These are phyloP conservation scores for Ceraclea dissimilis DNA, from an alignment of 2,888 invertebrate genomes.

Conservation along the genomic window DNA sequence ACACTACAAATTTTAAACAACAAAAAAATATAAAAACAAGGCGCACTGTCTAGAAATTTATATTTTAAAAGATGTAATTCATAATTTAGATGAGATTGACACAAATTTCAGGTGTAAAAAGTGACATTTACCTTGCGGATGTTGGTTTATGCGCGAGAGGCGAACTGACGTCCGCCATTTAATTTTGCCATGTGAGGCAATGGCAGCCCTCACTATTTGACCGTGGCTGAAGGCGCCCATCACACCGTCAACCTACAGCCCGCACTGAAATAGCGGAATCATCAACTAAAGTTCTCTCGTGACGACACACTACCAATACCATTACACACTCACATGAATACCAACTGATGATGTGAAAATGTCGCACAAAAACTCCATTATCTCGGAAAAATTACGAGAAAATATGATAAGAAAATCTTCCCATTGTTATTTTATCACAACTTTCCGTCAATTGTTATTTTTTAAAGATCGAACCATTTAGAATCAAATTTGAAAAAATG, in stretches of 20 bases:
- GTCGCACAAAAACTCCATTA: not conserved
- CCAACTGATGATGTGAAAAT: constrained; percentile 10
- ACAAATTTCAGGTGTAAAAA: constrained; percentile 12
- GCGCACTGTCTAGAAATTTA: not conserved
- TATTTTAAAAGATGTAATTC: not conserved
- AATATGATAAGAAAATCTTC: not conserved
- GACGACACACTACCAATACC: constrained; percentile 19
- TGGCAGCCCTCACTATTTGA: constrained; percentile 10
- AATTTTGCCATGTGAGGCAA: constrained; percentile 22
- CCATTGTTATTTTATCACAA: not conserved
- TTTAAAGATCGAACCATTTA: too few species aligned
- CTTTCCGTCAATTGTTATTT: not conserved
- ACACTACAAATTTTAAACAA: not conserved
- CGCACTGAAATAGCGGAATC: constrained; percentile 24
- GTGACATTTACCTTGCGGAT: constrained; percentile 14
- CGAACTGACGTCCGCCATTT: constrained; percentile 20
- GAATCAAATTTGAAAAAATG: not conserved
- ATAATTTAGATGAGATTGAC: not conserved
- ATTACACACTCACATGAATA: constrained; percentile 6
- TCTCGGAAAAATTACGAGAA: not conserved
- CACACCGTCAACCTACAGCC: constrained; percentile 26
- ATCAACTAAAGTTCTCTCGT: constrained; percentile 11
- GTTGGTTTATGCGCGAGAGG: constrained; percentile 6
- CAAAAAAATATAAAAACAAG: not conserved
- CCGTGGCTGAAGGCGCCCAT: constrained; percentile 23